Evolutionary conservation across 2,113 vertebrate species (phyloP).

Genomic region (Heptranchias perlo): DNA sequence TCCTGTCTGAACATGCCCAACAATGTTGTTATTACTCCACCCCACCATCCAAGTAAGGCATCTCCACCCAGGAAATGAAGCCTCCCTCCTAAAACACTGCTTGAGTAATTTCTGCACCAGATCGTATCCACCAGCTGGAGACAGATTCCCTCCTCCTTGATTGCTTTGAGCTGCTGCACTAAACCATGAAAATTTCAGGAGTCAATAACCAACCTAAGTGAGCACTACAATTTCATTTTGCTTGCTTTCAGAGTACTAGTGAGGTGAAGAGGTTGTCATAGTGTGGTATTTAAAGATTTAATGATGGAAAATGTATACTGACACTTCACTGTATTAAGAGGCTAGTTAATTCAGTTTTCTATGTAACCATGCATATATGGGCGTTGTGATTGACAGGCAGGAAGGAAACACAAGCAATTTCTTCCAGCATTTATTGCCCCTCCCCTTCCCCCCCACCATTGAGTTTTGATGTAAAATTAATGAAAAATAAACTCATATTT

Average conservation of each 20-base stretch:
- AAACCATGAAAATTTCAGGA: neutral
- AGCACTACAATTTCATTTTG: neutral
- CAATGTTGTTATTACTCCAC: neutral
- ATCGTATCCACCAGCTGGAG: neutral
- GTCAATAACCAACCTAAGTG: neutral
- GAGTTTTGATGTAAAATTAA: neutral
- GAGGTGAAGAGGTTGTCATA: neutral
- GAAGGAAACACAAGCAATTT: neutral
- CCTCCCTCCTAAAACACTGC: neutral
- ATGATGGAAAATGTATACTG: neutral
- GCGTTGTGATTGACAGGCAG: no score
- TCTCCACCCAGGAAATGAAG: neutral
- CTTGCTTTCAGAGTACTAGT: neutral
- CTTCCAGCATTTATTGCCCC: neutral
- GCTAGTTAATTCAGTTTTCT: neutral
- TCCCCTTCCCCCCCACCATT: no score
- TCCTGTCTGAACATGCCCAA: neutral
- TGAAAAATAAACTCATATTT: conserved; percentile 8
- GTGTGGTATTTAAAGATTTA: neutral
- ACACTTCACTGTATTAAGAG: conserved; percentile 2
- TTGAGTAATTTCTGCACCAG: neutral
- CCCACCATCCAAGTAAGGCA: neutral
- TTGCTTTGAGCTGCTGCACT: neutral
- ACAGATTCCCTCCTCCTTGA: neutral
- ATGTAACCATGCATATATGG: no score